Evolutionary conservation across 2,797 vertebrate species (phyloP).

Genomic region (Erethizon dorsatum): DNA sequence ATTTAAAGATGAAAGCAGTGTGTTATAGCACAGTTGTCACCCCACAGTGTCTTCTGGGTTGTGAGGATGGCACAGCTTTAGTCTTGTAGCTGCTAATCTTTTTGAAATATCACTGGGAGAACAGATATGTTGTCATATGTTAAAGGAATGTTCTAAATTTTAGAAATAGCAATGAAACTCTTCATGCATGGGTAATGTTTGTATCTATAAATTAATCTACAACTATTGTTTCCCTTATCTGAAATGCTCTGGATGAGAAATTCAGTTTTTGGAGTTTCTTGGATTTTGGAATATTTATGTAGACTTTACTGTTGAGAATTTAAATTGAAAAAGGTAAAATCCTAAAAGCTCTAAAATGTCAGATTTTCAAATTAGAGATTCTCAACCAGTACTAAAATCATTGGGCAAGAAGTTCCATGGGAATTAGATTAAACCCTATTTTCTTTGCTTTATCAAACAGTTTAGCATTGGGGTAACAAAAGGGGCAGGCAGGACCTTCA

Average conservation of each 20-base stretch:
- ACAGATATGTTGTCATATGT: not conserved
- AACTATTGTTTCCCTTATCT: not conserved
- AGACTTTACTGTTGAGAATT: not conserved
- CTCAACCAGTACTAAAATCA: not conserved
- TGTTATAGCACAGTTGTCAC: not conserved
- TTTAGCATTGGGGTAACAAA: not conserved
- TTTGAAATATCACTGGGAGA: not conserved
- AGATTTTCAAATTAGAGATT: not conserved
- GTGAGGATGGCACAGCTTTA: not conserved
- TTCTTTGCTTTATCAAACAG: constrained; percentile 30
- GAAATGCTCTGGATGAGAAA: not conserved
- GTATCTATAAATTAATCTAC: not conserved
- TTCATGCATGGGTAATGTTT: not conserved
- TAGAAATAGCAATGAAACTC: constrained; percentile 53
- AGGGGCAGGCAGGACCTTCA: not conserved
- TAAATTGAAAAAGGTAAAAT: not conserved
- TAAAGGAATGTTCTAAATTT: constrained; percentile 36
- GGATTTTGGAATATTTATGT: not conserved
- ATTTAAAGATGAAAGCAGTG: not conserved
- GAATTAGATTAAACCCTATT: not conserved
- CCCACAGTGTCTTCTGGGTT: not conserved
- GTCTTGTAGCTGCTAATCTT: not conserved
- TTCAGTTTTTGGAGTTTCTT: not conserved
- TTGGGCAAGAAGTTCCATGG: not conserved
- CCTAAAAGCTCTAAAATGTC: not conserved